Conservation (phyloP, 2,797 vertebrate species). For the Rhadinocentrus ornatus region DNA sequence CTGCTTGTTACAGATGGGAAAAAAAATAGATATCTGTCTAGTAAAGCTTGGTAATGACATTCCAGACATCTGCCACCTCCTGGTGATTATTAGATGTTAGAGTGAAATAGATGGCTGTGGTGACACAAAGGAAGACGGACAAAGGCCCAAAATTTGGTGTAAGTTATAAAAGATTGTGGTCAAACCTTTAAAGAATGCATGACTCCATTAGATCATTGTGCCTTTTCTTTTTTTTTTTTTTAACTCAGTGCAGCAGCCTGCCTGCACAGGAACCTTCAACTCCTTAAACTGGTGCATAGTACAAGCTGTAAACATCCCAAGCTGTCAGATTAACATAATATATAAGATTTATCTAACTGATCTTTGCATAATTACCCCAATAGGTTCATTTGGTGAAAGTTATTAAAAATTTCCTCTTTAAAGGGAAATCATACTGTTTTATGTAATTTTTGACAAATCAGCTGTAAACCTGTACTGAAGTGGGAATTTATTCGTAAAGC, state of each 20-base stretch:
- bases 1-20: not conserved
- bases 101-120: conserved; percentile 7
- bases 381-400: conserved; percentile 25
- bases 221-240: conserved; percentile 35
- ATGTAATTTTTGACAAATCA: conserved; percentile 56
- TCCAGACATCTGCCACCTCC: conserved; percentile 21
- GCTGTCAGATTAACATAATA: conserved; percentile 45
- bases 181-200: conserved; percentile 17
- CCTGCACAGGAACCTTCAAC: conserved; percentile 8
- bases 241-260: conserved; percentile 3
- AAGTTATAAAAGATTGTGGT: conserved; percentile 1
- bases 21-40: not conserved
- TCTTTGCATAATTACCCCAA: conserved; percentile 15
- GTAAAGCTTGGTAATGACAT: conserved; percentile 1
- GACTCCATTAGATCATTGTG: conserved; percentile 17
- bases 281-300: conserved; percentile 41
- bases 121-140: not conserved
- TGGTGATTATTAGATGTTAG: conserved; percentile 27
- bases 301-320: conserved; percentile 30
- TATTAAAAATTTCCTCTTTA: conserved; percentile 41
- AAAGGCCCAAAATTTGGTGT: not conserved
- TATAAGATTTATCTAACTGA: conserved; percentile 3
- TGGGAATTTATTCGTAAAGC: conserved; percentile 62
- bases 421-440: conserved; percentile 29
- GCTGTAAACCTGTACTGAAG: conserved; percentile 52